phyloP scores from a whole-genome alignment of 2,888 invertebrate species.

The Synergus itoensis region DNA sequence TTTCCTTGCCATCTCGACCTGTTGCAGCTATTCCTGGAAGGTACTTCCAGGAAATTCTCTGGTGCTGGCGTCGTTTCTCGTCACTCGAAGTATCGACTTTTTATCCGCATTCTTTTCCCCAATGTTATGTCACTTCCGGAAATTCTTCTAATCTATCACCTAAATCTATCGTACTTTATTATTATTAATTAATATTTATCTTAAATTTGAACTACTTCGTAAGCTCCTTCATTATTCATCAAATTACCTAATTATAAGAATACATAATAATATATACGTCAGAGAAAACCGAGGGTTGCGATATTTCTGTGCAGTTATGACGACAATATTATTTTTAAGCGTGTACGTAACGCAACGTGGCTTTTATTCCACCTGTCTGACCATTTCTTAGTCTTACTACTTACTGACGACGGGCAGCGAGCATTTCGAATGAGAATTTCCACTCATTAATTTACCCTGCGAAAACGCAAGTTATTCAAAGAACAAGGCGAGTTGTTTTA shows the following conservation, averaged over 20 bases:
- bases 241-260: not conserved
- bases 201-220: not conserved
- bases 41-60: not conserved
- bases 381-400: slow-evolving; percentile 27
- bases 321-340: too few relatives aligned
- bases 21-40: slow-evolving; percentile 21
- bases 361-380: not conserved
- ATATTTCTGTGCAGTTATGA: not conserved
- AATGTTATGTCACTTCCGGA: not conserved
- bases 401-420: slow-evolving; percentile 1
- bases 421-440: not conserved
- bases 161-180: not conserved
- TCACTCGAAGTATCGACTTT: slow-evolving; percentile 3
- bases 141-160: slow-evolving; percentile 14
- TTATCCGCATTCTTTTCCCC: not conserved
- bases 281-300: not conserved
- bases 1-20: slow-evolving; percentile 17
- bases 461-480: slow-evolving; percentile 14
- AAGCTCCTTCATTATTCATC: not conserved
- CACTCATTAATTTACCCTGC: not conserved
- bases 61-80: not conserved
- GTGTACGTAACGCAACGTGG: not conserved
- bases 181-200: not conserved
- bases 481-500: not conserved
- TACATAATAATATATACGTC: not conserved